A percentile compares a stretch with the other conserved stretches of the same genome.
Conservation (phyloP, 2,797 vertebrate species). For the Gouania willdenowi region DNA sequence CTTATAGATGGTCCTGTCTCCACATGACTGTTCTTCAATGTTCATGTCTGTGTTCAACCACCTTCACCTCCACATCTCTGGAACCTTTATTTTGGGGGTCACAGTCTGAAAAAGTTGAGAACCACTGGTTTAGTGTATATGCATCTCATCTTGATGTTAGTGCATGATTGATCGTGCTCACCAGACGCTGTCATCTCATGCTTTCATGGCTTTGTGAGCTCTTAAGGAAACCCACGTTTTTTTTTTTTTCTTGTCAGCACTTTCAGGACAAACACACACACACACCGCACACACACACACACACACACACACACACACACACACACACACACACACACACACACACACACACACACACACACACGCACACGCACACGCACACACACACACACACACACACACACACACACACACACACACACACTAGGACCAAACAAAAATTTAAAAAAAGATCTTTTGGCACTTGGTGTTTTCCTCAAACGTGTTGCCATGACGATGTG, state of each 20-base stretch:
- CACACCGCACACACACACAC: too few relatives aligned
- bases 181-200: conserved; percentile 58
- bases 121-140: too few relatives aligned
- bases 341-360: neutral
- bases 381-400: conserved; percentile 1
- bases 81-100: too few relatives aligned
- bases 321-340: conserved; percentile 1
- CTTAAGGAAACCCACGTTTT: conserved; percentile 62
- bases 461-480: conserved; percentile 2
- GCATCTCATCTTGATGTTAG: too few relatives aligned
- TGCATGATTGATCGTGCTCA: conserved; percentile 43
- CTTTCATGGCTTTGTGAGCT: conserved; percentile 56
- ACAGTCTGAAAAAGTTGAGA: too few relatives aligned
- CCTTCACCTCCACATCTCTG: too few relatives aligned
- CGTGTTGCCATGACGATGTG: conserved; percentile 56
- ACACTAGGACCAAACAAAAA: conserved; percentile 42
- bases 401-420: conserved; percentile 12
- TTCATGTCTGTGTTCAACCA: too few relatives aligned
- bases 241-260: conserved; percentile 48
- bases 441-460: neutral
- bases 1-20: too few relatives aligned
- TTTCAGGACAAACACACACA: conserved; percentile 39
- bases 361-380: conserved; percentile 24
- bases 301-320: neutral
- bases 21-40: too few relatives aligned